Evolutionary conservation across 2,888 invertebrate species (phyloP).

Genomic region (Apodemia arnacis): DNA sequence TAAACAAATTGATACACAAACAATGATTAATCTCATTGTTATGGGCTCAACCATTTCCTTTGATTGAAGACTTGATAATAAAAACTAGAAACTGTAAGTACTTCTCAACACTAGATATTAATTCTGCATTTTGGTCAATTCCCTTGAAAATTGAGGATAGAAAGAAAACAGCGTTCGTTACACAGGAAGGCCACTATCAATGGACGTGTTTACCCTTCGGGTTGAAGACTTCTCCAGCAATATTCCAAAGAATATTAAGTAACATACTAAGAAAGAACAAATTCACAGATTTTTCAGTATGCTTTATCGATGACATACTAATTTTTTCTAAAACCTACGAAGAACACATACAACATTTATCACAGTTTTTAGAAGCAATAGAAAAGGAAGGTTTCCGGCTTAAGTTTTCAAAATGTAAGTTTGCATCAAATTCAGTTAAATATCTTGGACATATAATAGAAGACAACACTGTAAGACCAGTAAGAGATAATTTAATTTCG

Average conservation of each 20-base stretch:
- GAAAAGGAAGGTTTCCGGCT: background rate
- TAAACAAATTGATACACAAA: constrained; percentile 54
- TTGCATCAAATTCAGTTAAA: constrained; percentile 40
- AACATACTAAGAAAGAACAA: constrained; percentile 79
- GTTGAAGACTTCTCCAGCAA: constrained; percentile 87
- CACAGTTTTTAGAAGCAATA: constrained; percentile 51
- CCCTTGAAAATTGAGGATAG: constrained; percentile 86
- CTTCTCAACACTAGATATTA: constrained; percentile 87
- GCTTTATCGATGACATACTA: background rate
- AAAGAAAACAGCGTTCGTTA: constrained; percentile 81
- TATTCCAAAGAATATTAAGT: constrained; percentile 47
- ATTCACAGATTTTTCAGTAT: constrained; percentile 49
- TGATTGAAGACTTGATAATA: constrained; percentile 86
- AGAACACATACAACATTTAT: constrained; percentile 55
- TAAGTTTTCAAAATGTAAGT: background rate
- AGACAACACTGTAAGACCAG: constrained; percentile 68
- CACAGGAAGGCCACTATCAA: constrained; percentile 65
- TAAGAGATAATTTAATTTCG: constrained; percentile 72
- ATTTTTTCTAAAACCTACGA: background rate
- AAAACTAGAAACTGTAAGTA: constrained; percentile 86
- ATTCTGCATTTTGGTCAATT: constrained; percentile 89
- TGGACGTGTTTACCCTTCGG: constrained; percentile 88
- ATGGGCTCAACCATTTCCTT: constrained; percentile 83
- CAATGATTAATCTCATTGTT: constrained; percentile 62
- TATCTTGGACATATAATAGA: constrained; percentile 73